Conservation (phyloP, 2,888 invertebrate genomes). For the Hypercompe scribonia region DNA sequence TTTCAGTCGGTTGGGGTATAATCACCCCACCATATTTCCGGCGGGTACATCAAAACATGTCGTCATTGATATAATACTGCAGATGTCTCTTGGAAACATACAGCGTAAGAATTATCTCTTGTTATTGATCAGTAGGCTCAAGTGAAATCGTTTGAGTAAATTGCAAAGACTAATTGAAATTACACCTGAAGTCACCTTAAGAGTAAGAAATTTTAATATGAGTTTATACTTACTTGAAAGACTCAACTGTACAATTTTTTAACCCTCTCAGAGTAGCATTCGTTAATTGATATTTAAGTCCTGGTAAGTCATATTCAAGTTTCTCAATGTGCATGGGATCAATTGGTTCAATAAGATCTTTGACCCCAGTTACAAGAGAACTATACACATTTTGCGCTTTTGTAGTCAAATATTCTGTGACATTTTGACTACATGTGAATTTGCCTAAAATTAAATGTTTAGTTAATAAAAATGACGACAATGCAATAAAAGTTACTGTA, state of each 20-base stretch:
- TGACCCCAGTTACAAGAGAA: not conserved
- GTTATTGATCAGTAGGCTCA: no score
- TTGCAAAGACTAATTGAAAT: no score
- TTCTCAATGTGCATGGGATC: not conserved
- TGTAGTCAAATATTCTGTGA: not conserved
- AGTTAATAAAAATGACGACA: no score
- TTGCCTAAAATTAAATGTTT: not conserved
- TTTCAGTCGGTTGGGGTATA: no score
- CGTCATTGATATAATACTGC: no score
- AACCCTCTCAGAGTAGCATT: slow-evolving; percentile 2
- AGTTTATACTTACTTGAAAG: not conserved
- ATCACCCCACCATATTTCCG: no score
- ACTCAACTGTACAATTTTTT: not conserved
- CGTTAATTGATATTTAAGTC: not conserved
- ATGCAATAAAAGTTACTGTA: no score
- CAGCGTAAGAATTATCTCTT: no score
- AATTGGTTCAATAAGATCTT: not conserved
- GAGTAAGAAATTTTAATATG: not conserved
- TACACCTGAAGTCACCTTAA: not conserved
- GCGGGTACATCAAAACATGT: no score
- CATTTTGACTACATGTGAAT: not conserved
- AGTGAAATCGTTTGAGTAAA: no score
- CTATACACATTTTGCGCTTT: not conserved
- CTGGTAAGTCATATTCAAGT: not conserved
- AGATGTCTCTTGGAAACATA: no score